Base-by-base conservation (phyloP, 2,888 invertebrate genomes). In the Aspidiotus rigidus region DNA sequence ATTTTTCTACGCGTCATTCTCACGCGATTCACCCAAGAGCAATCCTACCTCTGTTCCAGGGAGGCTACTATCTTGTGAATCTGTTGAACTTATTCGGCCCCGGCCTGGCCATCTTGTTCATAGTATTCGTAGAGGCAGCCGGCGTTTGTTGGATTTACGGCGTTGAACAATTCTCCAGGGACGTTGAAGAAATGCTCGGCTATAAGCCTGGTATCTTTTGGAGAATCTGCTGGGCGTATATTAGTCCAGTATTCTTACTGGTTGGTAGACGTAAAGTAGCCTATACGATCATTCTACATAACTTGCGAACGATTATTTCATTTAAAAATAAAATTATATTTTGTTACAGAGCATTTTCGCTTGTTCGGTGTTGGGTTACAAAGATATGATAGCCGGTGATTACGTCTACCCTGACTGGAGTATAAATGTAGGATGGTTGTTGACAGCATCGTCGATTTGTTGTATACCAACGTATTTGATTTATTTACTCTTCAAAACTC, bases 61-160 rank as follows among this genome's bases (percentile, higher is more conserved):
- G 93, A 54, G 93, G 93, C 7, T 88, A 89, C 69, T 90, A 89
- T 78, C 82, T 93, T 75, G 90, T 93, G 40, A 89, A 91, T 76
- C 83, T 93, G 74, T 81, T 93, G 71, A 93, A 92, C 79, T 87
- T 89, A 28, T 93, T 91, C 77, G 92, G 93, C 0, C 92, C 93
- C 0, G 90, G 90, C 0, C 81, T 92, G 75, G 88, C 93, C 40
- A 89, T 93, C 72, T 80, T 93, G 60, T 93, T 93, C 79, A 90
- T 93, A 73, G 93, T 93, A 57, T 93, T 93, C 77, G 89, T 93
- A 70, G 93, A 93, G 78, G 88, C 92, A 0, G 89, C 90, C 0
- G 93, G 91, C 0, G 89, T 93, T 0, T 90, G 88, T 79, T 93
- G 92, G 91, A 84, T 93, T 74, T 93, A 93, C 77, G 93, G 90